phyloP scores from a whole-genome alignment of 1,140 invertebrate genomes.

The Patella vulgata region DNA sequence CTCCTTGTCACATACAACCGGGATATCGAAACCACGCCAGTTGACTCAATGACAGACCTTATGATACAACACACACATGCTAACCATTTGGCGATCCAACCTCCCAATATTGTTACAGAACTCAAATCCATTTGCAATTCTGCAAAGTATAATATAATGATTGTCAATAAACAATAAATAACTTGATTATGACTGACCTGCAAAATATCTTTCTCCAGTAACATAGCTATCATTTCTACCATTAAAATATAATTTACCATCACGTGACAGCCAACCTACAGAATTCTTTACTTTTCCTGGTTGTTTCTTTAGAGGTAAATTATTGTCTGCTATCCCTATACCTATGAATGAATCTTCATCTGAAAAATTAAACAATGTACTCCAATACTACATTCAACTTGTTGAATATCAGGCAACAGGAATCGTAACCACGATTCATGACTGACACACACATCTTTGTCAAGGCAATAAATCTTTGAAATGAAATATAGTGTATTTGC shows the following conservation, averaged over 20 bases:
- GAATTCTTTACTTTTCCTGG: constrained; percentile 54
- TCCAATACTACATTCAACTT: neutral
- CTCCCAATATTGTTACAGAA: too few species aligned
- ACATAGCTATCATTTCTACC: constrained; percentile 49
- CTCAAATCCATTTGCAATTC: too few species aligned
- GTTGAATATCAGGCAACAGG: neutral
- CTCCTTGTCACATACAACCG: too few species aligned
- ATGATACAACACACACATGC: too few species aligned
- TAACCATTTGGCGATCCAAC: too few species aligned
- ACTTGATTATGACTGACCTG: too few species aligned
- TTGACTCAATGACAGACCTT: too few species aligned
- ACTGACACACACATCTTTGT: neutral
- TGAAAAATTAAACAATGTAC: constrained; percentile 23
- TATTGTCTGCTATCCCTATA: constrained; percentile 51
- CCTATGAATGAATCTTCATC: constrained; percentile 60
- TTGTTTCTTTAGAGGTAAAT: constrained; percentile 50
- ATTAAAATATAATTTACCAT: constrained; percentile 58
- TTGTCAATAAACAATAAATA: too few species aligned
- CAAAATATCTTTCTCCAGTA: constrained; percentile 48
- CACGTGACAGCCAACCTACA: constrained; percentile 57
- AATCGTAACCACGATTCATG: too few species aligned
- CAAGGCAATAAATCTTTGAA: constrained; percentile 2
- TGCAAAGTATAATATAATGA: too few species aligned
- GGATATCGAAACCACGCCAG: too few species aligned
- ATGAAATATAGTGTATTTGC: too few species aligned